Evolutionary conservation across 2,113 vertebrate species (phyloP).

Genomic region (Poeciliopsis prolifica): DNA sequence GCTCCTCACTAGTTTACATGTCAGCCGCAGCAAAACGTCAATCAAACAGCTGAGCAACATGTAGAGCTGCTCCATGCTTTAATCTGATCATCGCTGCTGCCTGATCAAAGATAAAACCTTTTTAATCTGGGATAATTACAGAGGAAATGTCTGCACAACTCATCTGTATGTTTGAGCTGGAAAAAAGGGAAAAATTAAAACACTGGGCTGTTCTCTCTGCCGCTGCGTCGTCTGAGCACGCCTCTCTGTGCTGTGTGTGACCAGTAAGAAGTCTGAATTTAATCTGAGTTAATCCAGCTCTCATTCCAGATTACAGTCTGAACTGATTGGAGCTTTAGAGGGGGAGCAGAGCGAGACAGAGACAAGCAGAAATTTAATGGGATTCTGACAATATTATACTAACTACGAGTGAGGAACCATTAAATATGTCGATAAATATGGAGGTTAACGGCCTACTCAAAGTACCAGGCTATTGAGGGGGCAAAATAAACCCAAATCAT

Average conservation of each 20-base stretch:
- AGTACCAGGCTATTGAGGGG: too few species aligned
- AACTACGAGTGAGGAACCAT: not conserved
- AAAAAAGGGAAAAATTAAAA: not conserved
- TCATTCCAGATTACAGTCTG: conserved; percentile 14
- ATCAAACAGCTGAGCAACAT: not conserved
- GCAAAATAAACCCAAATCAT: not conserved
- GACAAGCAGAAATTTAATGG: not conserved
- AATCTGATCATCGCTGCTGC: conserved; percentile 21
- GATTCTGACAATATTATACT: not conserved
- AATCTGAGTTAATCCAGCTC: conserved; percentile 32
- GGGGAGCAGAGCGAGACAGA: not conserved
- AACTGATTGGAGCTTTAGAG: not conserved
- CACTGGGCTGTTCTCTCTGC: not conserved
- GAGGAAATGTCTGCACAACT: not conserved
- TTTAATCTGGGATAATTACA: conserved; percentile 17
- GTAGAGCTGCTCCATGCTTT: conserved; percentile 12
- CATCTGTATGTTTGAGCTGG: conserved; percentile 4
- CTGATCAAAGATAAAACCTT: conserved; percentile 3
- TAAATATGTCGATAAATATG: not conserved
- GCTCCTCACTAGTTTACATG: conserved; percentile 2
- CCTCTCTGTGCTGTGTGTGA: conserved; percentile 2
- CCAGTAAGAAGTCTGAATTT: conserved; percentile 4
- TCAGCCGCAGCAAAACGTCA: not conserved
- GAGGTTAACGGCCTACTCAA: too few species aligned
- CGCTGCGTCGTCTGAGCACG: not conserved